Evolutionary conservation across 1,140 invertebrate genomes (phyloP), one percentile per base, ranked within the genome.

Genomic region (Philaenus spumarius): DNA sequence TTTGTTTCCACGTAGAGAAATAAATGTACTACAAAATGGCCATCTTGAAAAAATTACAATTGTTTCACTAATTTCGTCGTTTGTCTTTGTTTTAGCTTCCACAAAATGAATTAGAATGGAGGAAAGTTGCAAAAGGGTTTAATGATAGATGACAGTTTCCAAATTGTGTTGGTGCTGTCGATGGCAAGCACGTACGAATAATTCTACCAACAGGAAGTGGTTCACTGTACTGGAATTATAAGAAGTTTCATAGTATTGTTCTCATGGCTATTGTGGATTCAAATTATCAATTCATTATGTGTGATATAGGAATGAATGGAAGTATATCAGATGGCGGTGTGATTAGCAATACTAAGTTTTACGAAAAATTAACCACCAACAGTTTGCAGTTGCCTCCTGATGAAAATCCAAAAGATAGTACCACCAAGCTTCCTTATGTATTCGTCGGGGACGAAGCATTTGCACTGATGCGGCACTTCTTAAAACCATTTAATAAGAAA

Each of bases 391-490:
- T n/a, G n/a, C n/a, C n/a, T n/a, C n/a, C n/a, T n/a, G n/a, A n/a
- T n/a, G 46, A 59, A 66, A 43, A 40, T 53, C 54, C 65, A 48
- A 59, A 56, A n/a, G n/a, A n/a, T n/a, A n/a, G n/a, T n/a, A 48
- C 58, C 60, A 45, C n/a, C n/a, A n/a, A n/a, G n/a, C n/a, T 69
- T 37, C 65, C 71, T n/a, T n/a, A n/a, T n/a, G n/a, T n/a, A n/a
- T n/a, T n/a, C n/a, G n/a, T n/a, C n/a, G n/a, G n/a, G n/a, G 77
- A 80, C 67, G 73, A 76, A 54, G 76, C 75, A 42, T 81, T 80
- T 68, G 64, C 73, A 34, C 40, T 78, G 37, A n/a, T n/a, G n/a
- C n/a, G n/a, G n/a, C n/a, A n/a, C n/a, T n/a, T n/a, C n/a, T n/a
- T n/a, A n/a, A n/a, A n/a, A n/a, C n/a, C n/a, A n/a, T n/a, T n/a